Percentiles rank a stretch among this genome's conserved stretches.
phyloP scores from a whole-genome alignment of 92 coral and sea anemone genomes.

The Paramuricea clavata region DNA sequence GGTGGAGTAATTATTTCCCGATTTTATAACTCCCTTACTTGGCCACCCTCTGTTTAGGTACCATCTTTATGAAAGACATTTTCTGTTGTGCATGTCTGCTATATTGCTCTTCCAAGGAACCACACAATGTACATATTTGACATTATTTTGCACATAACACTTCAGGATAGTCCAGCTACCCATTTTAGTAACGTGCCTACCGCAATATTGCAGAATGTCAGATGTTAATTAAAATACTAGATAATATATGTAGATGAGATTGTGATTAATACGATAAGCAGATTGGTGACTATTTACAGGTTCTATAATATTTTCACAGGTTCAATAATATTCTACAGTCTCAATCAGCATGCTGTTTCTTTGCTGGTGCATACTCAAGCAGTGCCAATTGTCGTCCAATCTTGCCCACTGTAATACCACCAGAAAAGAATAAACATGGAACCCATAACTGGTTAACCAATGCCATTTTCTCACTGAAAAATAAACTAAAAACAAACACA shows the following conservation, averaged over 20 bases:
- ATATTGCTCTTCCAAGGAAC: background rate
- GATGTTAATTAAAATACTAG: background rate
- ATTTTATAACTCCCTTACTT: too few relatives aligned
- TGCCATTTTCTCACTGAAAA: slow-evolving; percentile 37
- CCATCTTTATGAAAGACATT: background rate
- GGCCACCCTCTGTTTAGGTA: too few relatives aligned
- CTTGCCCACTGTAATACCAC: slow-evolving; percentile 92
- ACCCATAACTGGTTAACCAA: slow-evolving; percentile 70
- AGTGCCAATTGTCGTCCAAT: slow-evolving; percentile 98
- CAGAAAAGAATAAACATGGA: slow-evolving; percentile 89
- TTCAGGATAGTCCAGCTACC: slow-evolving; percentile 22
- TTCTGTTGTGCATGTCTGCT: background rate
- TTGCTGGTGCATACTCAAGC: slow-evolving; percentile 66
- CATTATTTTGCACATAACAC: background rate
- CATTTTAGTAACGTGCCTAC: background rate
- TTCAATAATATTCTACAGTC: background rate
- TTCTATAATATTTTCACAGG: background rate
- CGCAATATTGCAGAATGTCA: background rate
- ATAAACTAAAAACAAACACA: slow-evolving; percentile 13
- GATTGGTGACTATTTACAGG: background rate
- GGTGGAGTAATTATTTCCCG: too few relatives aligned
- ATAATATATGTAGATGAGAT: background rate
- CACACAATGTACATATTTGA: background rate
- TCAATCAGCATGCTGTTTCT: slow-evolving; percentile 40
- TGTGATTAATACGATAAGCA: background rate